Evolutionary conservation across 1,140 invertebrate genomes (phyloP).

Genomic region (Zaprionus ghesquierei): DNA sequence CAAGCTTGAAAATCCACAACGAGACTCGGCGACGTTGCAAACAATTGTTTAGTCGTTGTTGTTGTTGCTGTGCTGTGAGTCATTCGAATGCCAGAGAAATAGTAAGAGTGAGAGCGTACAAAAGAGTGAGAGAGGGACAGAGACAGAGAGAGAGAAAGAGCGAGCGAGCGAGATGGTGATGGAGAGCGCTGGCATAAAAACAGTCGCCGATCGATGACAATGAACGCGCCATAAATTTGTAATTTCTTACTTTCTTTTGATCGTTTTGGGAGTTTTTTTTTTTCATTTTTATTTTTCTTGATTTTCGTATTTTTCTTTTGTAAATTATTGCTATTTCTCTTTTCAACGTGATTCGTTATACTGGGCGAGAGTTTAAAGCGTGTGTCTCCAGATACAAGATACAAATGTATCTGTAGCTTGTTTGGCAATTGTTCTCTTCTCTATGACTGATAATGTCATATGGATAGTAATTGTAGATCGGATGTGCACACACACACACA

Average conservation of each 20-base stretch:
- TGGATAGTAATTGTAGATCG: constrained; percentile 5
- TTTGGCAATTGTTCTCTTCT: constrained; percentile 16
- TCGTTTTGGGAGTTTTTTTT: constrained; percentile 7
- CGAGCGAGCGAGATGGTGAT: neutral
- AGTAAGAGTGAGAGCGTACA: neutral
- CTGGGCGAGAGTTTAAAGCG: constrained; percentile 3
- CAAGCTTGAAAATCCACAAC: constrained; percentile 8
- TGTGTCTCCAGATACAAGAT: neutral
- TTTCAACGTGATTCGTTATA: neutral
- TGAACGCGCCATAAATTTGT: constrained; percentile 60
- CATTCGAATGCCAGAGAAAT: constrained; percentile 25
- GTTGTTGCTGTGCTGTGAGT: constrained; percentile 29
- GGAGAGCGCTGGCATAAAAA: neutral
- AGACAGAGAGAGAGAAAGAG: neutral
- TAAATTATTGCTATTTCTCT: constrained; percentile 12
- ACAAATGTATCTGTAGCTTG: neutral
- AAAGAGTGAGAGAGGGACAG: neutral
- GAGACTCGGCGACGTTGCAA: constrained; percentile 31
- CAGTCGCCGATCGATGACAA: constrained; percentile 43
- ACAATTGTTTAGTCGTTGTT: constrained; percentile 36
- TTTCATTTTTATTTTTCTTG: neutral
- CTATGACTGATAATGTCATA: constrained; percentile 7
- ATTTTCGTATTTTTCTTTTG: constrained; percentile 1
- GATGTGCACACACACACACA: neutral
- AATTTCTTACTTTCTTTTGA: constrained; percentile 61